Percentiles rank a stretch among this genome's conserved stretches.
Conservation (phyloP, 2,888 invertebrate species). For the Colletes collaris region DNA sequence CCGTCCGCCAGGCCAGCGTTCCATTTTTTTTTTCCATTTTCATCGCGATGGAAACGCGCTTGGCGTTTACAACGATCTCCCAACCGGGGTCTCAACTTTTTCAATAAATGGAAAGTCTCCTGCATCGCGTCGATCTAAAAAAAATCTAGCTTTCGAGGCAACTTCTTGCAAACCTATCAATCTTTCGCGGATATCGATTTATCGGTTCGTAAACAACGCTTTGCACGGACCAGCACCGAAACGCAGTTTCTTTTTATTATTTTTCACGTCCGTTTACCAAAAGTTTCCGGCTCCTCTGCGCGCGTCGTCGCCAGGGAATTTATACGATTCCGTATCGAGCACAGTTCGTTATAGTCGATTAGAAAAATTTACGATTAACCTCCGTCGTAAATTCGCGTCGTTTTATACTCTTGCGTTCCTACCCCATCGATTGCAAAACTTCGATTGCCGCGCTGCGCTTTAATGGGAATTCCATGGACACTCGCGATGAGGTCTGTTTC, state of each 20-base stretch:
- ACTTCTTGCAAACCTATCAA: no score
- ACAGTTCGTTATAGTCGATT: slow-evolving; percentile 52
- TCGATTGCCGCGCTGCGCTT: slow-evolving; percentile 21
- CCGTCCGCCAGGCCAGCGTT: neutral
- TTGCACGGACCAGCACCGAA: no score
- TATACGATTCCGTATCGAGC: slow-evolving; percentile 40
- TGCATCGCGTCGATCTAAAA: no score
- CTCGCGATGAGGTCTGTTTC: neutral
- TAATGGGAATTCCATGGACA: slow-evolving; percentile 30
- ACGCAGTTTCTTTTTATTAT: no score
- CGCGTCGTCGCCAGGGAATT: slow-evolving; percentile 36
- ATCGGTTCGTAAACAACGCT: no score
- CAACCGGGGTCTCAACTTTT: no score
- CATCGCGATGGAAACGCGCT: neutral
- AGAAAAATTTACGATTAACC: slow-evolving; percentile 58
- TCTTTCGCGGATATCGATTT: no score
- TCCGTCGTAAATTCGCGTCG: slow-evolving; percentile 39
- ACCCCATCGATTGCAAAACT: slow-evolving; percentile 42
- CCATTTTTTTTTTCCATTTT: slow-evolving; percentile 24
- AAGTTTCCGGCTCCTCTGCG: neutral
- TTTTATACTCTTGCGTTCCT: slow-evolving; percentile 34
- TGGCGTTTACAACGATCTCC: neutral
- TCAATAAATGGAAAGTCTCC: no score
- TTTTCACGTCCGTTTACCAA: no score
- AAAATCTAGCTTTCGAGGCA: no score